Base-by-base conservation (phyloP, 2,888 invertebrate species). In the Yponomeuta malinellus region DNA sequence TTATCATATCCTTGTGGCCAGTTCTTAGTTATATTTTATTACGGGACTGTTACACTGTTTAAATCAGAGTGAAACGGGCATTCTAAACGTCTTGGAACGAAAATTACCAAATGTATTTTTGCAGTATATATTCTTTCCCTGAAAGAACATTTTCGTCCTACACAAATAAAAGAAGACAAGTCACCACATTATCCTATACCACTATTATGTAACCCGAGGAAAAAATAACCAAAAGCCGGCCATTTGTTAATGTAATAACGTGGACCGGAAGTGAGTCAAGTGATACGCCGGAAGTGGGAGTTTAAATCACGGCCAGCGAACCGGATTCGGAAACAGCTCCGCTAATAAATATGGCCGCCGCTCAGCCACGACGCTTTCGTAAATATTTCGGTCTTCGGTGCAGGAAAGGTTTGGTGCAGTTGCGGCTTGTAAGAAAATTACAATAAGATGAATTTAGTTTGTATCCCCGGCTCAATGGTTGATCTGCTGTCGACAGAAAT, bases 311-410 rank as follows among this genome's bases (percentile, higher is more conserved):
- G 75, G 81, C 79, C 78, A 79, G 70, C 80, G 87, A 86, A 86
- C 23, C 67, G 69, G 66, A 64, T 70, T 63, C 52, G 80, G 83
- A 79, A 74, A 78, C 76, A 79, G 79, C 78, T 77, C 74, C 65
- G 78, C 84, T 81, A 84, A 87, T 88, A 88, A 88, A 87, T 87
- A 88, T 85, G 83, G 85, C 81, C 80, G 78, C 78, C 78, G 76
- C 75, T 79, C 78, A 15, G 43, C 48, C 8, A 66, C 23, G 68
- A 71, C 67, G 66, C 67, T 71, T 63, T 37, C 67, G 67, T 52
- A 71, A 67, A 67, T 71, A 67, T 71, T 68, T 43, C 52, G 59
- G 67, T 48, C 68, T 71, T 68, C 52, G 52, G 15, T 59, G 4
- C 5, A 15, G 52, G 15, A 59, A 59, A 15, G 52, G 52, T 59